Percentiles rank a stretch among this genome's conserved stretches.
Evolutionary conservation across 2,888 invertebrate genomes (phyloP).

Genomic region (Ashinkailepas kermadecensis): DNA sequence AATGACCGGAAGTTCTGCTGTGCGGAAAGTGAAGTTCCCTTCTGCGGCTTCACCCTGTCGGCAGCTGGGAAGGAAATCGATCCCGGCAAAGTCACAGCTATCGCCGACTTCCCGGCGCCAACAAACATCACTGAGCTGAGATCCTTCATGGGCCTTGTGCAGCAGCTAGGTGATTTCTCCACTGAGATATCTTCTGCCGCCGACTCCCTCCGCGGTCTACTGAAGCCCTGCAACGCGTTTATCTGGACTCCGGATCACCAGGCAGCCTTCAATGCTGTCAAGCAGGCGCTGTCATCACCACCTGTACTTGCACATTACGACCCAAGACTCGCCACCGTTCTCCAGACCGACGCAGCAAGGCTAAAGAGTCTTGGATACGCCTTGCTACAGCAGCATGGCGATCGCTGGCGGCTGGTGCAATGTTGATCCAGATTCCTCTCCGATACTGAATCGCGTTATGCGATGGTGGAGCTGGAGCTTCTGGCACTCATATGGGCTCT

Average conservation of each 20-base stretch:
- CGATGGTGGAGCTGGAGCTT: background rate
- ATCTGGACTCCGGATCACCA: background rate
- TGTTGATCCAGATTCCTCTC: background rate
- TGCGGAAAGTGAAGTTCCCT: background rate
- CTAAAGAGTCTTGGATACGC: background rate
- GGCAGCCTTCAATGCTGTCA: background rate
- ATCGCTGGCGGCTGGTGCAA: background rate
- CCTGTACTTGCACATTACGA: background rate
- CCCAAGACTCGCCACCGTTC: background rate
- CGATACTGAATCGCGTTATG: background rate
- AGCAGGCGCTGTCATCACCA: background rate
- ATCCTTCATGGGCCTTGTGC: background rate
- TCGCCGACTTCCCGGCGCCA: background rate
- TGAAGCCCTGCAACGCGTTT: background rate
- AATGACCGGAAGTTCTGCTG: slow-evolving; percentile 14
- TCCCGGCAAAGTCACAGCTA: background rate
- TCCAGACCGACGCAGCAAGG: background rate
- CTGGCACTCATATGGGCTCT: background rate
- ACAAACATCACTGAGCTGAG: background rate
- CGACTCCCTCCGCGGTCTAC: background rate
- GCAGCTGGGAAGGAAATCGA: background rate
- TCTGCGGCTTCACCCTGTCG: slow-evolving; percentile 13
- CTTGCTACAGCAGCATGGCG: background rate
- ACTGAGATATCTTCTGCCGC: background rate
- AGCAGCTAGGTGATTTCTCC: background rate